A percentile compares a stretch with the other conserved stretches of the same genome.
These are phyloP conservation scores for Spinibarbus caldwelli DNA, from an alignment of 2,797 vertebrate species.

Conservation along the genomic window DNA sequence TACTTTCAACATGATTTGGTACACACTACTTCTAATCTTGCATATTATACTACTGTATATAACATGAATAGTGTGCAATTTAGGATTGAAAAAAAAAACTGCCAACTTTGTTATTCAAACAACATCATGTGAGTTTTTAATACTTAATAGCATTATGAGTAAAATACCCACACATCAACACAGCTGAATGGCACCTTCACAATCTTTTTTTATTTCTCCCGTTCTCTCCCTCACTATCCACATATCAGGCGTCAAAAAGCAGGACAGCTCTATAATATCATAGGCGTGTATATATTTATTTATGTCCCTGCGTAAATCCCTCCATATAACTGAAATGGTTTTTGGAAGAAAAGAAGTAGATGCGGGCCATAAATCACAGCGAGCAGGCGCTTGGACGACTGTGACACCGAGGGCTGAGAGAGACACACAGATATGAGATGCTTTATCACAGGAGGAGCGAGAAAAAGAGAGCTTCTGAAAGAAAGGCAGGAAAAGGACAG, in stretches of 20 bases:
- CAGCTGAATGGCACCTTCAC: background rate
- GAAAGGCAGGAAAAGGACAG: background rate
- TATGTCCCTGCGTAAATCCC: slow-evolving; percentile 41
- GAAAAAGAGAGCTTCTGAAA: background rate
- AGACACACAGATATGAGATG: slow-evolving; percentile 58
- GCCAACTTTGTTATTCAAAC: background rate
- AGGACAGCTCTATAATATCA: slow-evolving; percentile 34
- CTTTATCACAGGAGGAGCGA: slow-evolving; percentile 53
- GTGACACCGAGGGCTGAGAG: slow-evolving; percentile 53
- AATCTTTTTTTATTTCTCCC: background rate
- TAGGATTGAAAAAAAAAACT: too few species aligned
- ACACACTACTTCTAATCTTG: background rate
- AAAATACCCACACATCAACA: background rate
- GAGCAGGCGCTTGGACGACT: slow-evolving; percentile 39
- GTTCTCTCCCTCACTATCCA: background rate
- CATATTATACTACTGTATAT: too few species aligned
- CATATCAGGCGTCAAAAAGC: slow-evolving; percentile 24
- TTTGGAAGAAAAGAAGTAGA: slow-evolving; percentile 47
- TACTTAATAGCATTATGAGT: background rate
- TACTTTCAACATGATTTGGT: background rate
- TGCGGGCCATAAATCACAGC: slow-evolving; percentile 56
- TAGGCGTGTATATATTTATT: slow-evolving; percentile 43
- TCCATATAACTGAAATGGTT: slow-evolving; percentile 30
- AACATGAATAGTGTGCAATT: background rate
- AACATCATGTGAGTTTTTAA: background rate